Evolutionary conservation across 2,797 vertebrate genomes (phyloP).

Genomic region (Halcyon badia): DNA sequence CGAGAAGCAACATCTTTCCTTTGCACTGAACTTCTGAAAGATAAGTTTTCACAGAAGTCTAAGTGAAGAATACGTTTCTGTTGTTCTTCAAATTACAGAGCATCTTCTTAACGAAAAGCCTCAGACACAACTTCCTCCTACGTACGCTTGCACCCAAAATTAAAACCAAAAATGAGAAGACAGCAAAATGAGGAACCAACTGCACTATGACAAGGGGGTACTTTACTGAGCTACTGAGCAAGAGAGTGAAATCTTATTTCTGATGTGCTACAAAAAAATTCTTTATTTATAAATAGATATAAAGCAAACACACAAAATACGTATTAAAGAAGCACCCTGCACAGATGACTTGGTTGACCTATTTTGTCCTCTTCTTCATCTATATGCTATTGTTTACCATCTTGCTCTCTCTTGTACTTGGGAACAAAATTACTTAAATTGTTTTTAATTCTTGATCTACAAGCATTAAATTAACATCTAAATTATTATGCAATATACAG

Average conservation of each 20-base stretch:
- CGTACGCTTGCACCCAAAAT: neutral
- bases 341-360: neutral
- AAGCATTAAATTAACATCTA: neutral
- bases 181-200: neutral
- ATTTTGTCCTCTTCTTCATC: neutral
- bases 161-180: neutral
- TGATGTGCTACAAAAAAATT: neutral
- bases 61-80: neutral
- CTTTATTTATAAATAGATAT: neutral
- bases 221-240: neutral
- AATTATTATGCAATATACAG: neutral
- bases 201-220: neutral
- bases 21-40: neutral
- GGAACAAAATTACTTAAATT: neutral
- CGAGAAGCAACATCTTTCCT: neutral
- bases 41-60: neutral
- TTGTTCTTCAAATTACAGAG: neutral
- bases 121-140: constrained; percentile 6
- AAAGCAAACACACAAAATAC: neutral
- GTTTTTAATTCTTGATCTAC: neutral
- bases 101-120: neutral
- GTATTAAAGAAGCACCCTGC: neutral
- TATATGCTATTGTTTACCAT: neutral
- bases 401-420: neutral
- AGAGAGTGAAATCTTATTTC: neutral